phyloP scores from a whole-genome alignment of 2,888 invertebrate genomes.

The Cheilosia vulpina region DNA sequence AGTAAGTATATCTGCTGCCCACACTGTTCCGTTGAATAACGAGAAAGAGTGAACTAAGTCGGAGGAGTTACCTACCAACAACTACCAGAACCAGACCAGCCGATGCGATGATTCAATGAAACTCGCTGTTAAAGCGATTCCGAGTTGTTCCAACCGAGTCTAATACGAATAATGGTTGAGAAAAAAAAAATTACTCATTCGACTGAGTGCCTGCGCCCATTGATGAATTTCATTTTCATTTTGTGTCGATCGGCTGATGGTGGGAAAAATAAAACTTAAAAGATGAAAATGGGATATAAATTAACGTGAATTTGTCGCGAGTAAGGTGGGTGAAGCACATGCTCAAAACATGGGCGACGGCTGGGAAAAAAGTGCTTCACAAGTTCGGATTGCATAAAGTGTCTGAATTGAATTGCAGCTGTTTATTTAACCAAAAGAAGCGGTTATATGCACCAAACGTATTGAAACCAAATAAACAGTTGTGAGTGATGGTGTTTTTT shows the following conservation, averaged over 20 bases:
- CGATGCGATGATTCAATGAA: constrained; percentile 23
- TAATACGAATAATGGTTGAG: too few species aligned
- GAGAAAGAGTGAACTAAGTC: constrained; percentile 35
- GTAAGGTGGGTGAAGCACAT: constrained; percentile 59
- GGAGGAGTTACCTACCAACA: constrained; percentile 3
- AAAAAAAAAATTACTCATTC: constrained; percentile 11
- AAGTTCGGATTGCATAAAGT: background rate
- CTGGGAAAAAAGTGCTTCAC: constrained; percentile 27
- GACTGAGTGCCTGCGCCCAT: constrained; percentile 9
- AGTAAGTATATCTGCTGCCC: constrained; percentile 58
- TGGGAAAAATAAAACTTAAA: constrained; percentile 22
- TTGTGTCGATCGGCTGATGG: constrained; percentile 18
- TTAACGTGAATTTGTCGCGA: constrained; percentile 52
- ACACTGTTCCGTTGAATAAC: constrained; percentile 45
- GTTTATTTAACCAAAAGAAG: too few species aligned
- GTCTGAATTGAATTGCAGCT: too few species aligned
- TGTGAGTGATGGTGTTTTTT: too few species aligned
- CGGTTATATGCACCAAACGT: too few species aligned
- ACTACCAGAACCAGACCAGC: background rate
- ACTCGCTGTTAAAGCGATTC: constrained; percentile 22
- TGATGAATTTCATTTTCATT: constrained; percentile 52
- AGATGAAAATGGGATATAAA: constrained; percentile 50
- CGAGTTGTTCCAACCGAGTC: constrained; percentile 39
- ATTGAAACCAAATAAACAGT: too few species aligned
- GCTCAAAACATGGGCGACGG: background rate